These are phyloP conservation scores for Antheraea pernyi DNA, from an alignment of 1,140 invertebrate species.

Conservation along the genomic window DNA sequence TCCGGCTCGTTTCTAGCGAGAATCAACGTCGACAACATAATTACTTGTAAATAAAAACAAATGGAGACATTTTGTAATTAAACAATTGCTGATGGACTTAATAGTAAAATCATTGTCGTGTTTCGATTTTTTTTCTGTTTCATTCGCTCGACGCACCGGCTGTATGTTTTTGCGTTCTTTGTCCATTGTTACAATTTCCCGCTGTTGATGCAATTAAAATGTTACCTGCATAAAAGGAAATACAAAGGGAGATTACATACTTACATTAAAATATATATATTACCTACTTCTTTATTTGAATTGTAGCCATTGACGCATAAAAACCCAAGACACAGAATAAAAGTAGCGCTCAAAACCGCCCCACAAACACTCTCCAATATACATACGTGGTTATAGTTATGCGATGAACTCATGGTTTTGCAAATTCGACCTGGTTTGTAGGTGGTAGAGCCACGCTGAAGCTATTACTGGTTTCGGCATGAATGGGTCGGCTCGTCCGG, in stretches of 20 bases:
- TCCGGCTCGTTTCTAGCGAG: background rate
- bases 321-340: no score
- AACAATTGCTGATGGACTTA: background rate
- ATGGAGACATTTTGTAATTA: background rate
- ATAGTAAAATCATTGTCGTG: background rate
- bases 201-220: background rate
- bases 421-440: no score
- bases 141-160: background rate
- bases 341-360: no score
- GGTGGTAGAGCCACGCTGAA: no score
- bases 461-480: no score
- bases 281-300: background rate
- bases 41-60: background rate
- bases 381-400: no score
- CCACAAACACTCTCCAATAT: no score
- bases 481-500: no score
- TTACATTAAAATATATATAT: background rate
- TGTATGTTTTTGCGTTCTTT: background rate
- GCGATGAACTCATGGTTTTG: no score
- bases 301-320: background rate
- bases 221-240: background rate
- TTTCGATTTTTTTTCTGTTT: background rate
- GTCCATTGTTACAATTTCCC: conserved; percentile 1
- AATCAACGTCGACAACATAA: background rate
- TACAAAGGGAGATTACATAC: background rate